Evolutionary conservation across 2,888 invertebrate genomes (phyloP), one percentile per base, ranked within the genome.

Genomic region (Hyles lineata): DNA sequence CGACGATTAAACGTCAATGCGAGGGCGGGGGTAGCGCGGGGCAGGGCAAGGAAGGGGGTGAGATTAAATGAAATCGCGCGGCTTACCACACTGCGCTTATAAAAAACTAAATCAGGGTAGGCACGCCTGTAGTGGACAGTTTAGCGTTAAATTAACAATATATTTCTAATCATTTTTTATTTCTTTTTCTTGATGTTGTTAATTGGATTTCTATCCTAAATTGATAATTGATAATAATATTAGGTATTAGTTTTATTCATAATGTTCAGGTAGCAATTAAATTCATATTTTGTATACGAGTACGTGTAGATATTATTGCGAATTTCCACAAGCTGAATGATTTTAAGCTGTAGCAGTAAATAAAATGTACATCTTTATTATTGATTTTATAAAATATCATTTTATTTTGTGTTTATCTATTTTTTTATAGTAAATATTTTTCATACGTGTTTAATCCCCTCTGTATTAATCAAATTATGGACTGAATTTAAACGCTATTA

Each of bases 21-120:
- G n/a, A 23, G 5, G 61, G n/a, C n/a, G n/a, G n/a, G n/a, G 7
- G 35, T 32, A 25, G 61, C 11, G 29, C 11, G 32, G n/a, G 62
- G 35, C 8, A 1, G 21, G 35, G 63, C 5, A 43, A 21, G 35
- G 63, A 1, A 43, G 17, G 23, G 4, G 23, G 32, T 7, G 19
- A n/a, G 23, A 32, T 67, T 72, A 72, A 72, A 72, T 72, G 63
- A 72, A 72, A 63, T 72, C 32, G 19, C 62, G 72, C 63, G 63
- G 72, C 63, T 55, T 55, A 55, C 63, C 63, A 72, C 63, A 72
- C 63, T 32, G 55, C 55, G 72, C 23, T 63, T 63, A 63, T 72
- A 63, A 72, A 72, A 67, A 58, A 43, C 63, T 67, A 67, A 67
- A 50, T 23, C 67, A 23, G 15, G 67, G 67, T 50, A 35, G 32